Base-by-base conservation (phyloP, 2,797 vertebrate species). In the Urophycis tenuis region DNA sequence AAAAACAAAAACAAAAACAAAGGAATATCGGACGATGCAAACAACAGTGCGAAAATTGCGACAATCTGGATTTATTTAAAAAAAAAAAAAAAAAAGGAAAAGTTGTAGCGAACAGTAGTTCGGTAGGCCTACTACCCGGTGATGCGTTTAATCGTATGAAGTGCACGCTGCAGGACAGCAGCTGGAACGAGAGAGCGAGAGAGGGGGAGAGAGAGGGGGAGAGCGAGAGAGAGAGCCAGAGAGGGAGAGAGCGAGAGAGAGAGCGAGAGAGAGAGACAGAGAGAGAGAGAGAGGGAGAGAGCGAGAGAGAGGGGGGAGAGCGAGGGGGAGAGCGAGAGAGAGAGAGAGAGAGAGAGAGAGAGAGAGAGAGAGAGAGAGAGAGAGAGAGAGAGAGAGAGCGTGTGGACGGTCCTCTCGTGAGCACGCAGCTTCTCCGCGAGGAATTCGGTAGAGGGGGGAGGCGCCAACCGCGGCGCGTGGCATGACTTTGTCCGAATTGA, bases 381-480 rank as follows among this genome's bases (percentile, higher is more conserved):
- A 6, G 19, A 60, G 53, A 60, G n/a, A 60, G 22, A 6, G 53
- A 2, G 49, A 60, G 19, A n/a, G 49, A n/a, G 45, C 5, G 41
- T 79, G 80, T 81, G 78, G 77, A 84, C 60, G 75, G 80, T 81
- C 25, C 49, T 77, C 85, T 77, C 71, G 71, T 75, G 81, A 78
- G n/a, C 53, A 74, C 81, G 15, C 79, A 30, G 77, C 74, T 80
- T 73, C 72, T 77, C 81, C 79, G 79, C 81, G 74, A 80, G 12
- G 82, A 84, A 75, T 85, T n/a, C 77, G 78, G 78, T 79, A n/a
- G 12, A 81, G 22, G 83, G 78, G 82, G 90, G 88, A 88, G 87
- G 88, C 80, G 85, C 85, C 85, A 29, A 78, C 77, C 34, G 77
- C 83, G 71, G 70, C 81, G 78, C 82, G 82, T 80, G 22, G 80